Base-by-base conservation (phyloP, 2,797 vertebrate genomes). In the Gymnocypris eckloni region DNA sequence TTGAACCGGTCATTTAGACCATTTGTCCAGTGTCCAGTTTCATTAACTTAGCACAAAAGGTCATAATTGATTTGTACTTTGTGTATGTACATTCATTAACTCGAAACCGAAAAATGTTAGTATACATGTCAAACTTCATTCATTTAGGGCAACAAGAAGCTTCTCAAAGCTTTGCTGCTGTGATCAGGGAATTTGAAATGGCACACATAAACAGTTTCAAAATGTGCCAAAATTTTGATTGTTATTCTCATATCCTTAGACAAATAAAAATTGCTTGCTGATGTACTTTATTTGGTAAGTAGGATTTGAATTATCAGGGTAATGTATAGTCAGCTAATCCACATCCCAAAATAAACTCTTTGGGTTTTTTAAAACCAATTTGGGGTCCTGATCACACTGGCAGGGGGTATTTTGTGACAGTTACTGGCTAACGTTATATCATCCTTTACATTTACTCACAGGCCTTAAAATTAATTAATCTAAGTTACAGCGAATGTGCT, bases 391-490 rank as follows among this genome's bases (percentile, higher is more conserved):
- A 8, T 25, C 41, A 28, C 11, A 7, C 10, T 45, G 22, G n/a
- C 70, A 8, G 69, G 41, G 5, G 22, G 15, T 25, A 45, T 72
- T n/a, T 72, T 25, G 11, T 22, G 39, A 45, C 22, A 43, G 18
- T 25, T 11, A 75, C 48, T 75, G 25, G 45, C 48, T 52, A 28
- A 52, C 18, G 6, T 52, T 37, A 54, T 5, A 54, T n/a, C 15
- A 41, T 59, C 6, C 33, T 70, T 81, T 39, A 56, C 80, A 43
- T 56, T n/a, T n/a, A n/a, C 52, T 69, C 28, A 82, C 37, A 56
- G 16, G 18, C 8, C 18, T 54, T 39, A 56, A 67, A 13, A 54
- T 39, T 2, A 15, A 70, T 10, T 0, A 70, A 54, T n/a, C 12
- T 2, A 50, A 50, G 28, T 67, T 52, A 22, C 25, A 81, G 48